Evolutionary conservation across 2,888 invertebrate species (phyloP).

Genomic region (Operophtera brumata): DNA sequence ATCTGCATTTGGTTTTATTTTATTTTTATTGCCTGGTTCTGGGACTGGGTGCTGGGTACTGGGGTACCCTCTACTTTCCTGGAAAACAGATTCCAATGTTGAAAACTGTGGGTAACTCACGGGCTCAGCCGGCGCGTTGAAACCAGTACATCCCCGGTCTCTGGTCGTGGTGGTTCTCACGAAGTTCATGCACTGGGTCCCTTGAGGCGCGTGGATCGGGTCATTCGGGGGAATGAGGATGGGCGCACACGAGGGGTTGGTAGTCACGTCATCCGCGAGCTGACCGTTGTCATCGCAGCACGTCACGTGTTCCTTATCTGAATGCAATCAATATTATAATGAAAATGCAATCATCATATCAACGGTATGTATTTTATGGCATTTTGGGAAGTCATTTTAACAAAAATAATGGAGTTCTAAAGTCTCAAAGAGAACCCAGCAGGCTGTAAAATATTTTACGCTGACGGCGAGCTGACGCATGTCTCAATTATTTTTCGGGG

Average conservation of each 20-base stretch:
- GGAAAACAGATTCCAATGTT: not conserved
- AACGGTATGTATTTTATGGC: too few relatives aligned
- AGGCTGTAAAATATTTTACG: not conserved
- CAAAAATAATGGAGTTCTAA: not conserved
- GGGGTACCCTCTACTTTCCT: too few relatives aligned
- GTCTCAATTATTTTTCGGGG: conserved; percentile 3
- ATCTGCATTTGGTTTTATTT: too few relatives aligned
- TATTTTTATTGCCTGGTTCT: too few relatives aligned
- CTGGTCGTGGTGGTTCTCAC: conserved; percentile 85
- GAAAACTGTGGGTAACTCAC: conserved; percentile 55
- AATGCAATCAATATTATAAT: not conserved
- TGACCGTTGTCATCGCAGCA: conserved; percentile 68
- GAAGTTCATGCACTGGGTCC: conserved; percentile 86
- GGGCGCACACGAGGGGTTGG: conserved; percentile 66
- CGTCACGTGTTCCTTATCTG: conserved; percentile 59
- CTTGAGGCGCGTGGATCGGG: conserved; percentile 69
- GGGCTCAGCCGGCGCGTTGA: conserved; percentile 85
- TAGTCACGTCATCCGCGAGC: conserved; percentile 47
- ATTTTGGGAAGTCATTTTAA: too few relatives aligned
- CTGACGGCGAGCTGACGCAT: not conserved
- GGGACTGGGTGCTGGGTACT: too few relatives aligned
- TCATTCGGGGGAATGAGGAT: conserved; percentile 64
- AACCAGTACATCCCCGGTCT: conserved; percentile 83
- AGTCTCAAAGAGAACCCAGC: not conserved
- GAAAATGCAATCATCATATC: too few relatives aligned